Conservation (phyloP, 2,888 invertebrate genomes). For the Amblyjoppa proteus region DNA sequence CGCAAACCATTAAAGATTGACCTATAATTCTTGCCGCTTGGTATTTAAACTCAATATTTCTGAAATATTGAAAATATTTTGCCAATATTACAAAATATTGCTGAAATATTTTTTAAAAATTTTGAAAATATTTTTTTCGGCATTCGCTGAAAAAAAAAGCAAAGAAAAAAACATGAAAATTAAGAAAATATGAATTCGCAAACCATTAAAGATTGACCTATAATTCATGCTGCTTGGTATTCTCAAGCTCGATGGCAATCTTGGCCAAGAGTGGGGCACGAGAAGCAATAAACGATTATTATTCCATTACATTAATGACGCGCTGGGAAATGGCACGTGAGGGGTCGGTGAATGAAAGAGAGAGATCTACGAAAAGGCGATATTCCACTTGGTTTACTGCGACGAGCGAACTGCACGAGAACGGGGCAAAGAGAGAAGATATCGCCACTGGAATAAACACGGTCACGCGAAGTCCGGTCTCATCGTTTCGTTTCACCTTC, state of each 20-base stretch:
- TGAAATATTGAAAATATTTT: no score
- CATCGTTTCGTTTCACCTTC: constrained; percentile 41
- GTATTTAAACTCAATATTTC: neutral
- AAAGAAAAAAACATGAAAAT: neutral
- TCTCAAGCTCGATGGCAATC: neutral
- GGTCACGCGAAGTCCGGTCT: constrained; percentile 58
- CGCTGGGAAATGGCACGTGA: neutral
- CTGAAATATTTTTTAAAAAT: no score
- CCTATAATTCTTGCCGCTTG: neutral
- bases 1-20: neutral
- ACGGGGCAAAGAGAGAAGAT: constrained; percentile 4
- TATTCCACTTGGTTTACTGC: constrained; percentile 41
- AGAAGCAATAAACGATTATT: constrained; percentile 35
- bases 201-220: neutral
- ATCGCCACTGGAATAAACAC: constrained; percentile 30
- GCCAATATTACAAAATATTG: no score
- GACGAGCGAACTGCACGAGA: neutral
- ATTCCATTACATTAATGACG: constrained; percentile 24
- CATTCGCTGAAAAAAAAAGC: constrained; percentile 86
- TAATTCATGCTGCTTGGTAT: constrained; percentile 4
- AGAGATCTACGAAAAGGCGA: constrained; percentile 37
- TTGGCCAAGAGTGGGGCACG: neutral
- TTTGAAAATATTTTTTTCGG: constrained; percentile 67
- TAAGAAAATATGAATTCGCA: neutral
- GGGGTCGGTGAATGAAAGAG: constrained; percentile 23